Base-by-base conservation (phyloP, 2,113 vertebrate species). In the Herpailurus yagouaroundi region DNA sequence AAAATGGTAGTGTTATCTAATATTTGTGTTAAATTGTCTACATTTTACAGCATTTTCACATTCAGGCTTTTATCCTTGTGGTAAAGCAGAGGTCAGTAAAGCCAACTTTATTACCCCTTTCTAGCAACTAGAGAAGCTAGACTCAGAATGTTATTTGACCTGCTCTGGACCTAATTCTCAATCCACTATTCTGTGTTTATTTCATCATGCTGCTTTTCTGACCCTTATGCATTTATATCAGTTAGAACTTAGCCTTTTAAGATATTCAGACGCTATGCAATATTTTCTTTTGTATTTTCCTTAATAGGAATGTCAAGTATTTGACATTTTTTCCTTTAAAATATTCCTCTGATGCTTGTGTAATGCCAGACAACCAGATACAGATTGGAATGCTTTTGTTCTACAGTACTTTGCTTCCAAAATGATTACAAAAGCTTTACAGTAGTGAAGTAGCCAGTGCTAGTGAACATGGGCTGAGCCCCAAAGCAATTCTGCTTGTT, bases 261-360 rank as follows among this genome's bases (percentile, higher is more conserved):
- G 29, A 60, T 90, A 88, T 81, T 66, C 79, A 69, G 48, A 41
- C 60, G 31, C 48, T 94, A 21, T 90, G 13, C 69, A 57, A 38
- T 84, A 25, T 48, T 86, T 96, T 57, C 29, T 74, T 94, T 87
- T 31, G 18, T 63, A 57, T 85, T 68, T 19, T 92, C 41, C 57
- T 92, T 79, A 73, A 84, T 85, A 80, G 4, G 2, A 21, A 52
- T 77, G 57, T 55, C 31, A 77, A n/a, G 2, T 48, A 57, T 73
- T 84, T 94, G 60, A 89, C 33, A 36, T 91, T 95, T 11, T 29
- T 76, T 38, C 74, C 57, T 90, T 95, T 69, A 41, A 73, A 90
- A 60, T 68, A 25, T 74, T 71, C 91, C 85, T 38, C 25, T 69
- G 29, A 4, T 90, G 25, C 16, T 50, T 21, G 29, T 31, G 8